A percentile compares a stretch with the other conserved stretches of the same genome.
Conservation (phyloP, 2,113 vertebrate species). For the Bos taurus region ARS-UCD2.0 NC_037345.1:25690001-25690500, state of each 20-base stretch:
- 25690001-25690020: rapidly evolving
- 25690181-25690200: neutral
- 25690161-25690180: neutral
- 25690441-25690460: neutral
- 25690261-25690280: rapidly evolving
- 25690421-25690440: neutral
- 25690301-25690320: neutral
- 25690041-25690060: neutral
- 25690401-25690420: neutral
- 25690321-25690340: neutral
- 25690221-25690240: neutral
- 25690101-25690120: neutral
- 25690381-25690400: neutral
- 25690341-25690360: neutral
- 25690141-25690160: neutral
- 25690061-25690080: no score
- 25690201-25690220: neutral
- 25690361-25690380: neutral
- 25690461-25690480: neutral
- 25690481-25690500: neutral
- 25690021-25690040: neutral
- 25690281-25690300: neutral
- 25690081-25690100: no score
- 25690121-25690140: neutral
- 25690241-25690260: neutral